phyloP scores from a whole-genome alignment of 2,113 vertebrate genomes.

The Grantiella picta region DNA sequence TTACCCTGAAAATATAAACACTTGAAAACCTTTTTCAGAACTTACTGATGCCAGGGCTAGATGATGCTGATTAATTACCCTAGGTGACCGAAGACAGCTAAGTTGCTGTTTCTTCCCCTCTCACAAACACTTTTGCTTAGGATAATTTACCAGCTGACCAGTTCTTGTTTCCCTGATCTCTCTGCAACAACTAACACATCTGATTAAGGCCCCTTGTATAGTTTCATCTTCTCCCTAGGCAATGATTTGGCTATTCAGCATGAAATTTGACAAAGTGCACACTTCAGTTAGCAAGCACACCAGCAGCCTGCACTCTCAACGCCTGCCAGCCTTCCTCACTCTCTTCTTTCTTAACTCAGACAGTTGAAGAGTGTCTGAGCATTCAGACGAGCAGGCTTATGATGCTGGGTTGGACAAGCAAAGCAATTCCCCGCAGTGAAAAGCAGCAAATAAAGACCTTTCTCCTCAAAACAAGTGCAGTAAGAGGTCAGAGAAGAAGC shows the following conservation, averaged over 20 bases:
- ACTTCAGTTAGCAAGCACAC: neutral
- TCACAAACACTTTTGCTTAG: neutral
- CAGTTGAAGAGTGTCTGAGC: accelerated
- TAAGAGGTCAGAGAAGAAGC: neutral
- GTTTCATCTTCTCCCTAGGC: neutral
- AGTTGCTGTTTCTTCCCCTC: neutral
- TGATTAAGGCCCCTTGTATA: neutral
- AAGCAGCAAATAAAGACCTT: neutral
- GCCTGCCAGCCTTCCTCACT: neutral
- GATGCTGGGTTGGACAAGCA: neutral
- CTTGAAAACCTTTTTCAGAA: neutral
- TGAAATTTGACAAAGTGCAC: neutral
- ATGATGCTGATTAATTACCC: neutral
- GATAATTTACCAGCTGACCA: neutral
- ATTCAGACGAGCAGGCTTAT: neutral
- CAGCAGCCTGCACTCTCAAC: neutral
- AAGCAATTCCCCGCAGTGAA: neutral
- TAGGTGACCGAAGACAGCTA: neutral
- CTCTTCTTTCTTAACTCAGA: neutral
- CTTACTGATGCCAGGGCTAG: neutral
- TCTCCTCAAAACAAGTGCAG: neutral
- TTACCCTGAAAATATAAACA: neutral
- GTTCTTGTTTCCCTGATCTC: neutral
- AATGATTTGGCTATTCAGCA: neutral
- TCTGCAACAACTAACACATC: neutral